Evolutionary conservation across 2,888 invertebrate genomes (phyloP).

Genomic region (Oeneis ivallda): DNA sequence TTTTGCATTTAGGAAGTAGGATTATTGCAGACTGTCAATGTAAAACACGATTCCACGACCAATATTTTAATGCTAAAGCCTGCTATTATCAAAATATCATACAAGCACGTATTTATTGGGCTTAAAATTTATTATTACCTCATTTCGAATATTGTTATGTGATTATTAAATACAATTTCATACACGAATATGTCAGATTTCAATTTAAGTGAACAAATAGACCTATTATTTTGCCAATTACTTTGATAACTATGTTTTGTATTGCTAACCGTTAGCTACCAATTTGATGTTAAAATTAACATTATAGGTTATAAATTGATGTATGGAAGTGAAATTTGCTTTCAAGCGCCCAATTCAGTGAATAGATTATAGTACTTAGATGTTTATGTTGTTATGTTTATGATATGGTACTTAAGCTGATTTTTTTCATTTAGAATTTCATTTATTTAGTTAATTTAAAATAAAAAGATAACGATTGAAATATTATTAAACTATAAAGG

Average conservation of each 20-base stretch:
- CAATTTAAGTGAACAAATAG: constrained; percentile 17
- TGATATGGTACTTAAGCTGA: too few species aligned
- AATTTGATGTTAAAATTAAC: constrained; percentile 5
- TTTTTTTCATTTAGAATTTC: too few species aligned
- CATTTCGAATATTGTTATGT: neutral
- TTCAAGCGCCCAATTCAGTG: neutral
- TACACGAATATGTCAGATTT: constrained; percentile 11
- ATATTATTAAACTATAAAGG: too few species aligned
- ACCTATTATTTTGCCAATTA: constrained; percentile 9
- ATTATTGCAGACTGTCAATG: too few species aligned
- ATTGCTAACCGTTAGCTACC: constrained; percentile 4
- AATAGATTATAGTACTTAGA: too few species aligned
- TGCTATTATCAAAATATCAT: neutral
- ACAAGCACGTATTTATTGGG: neutral
- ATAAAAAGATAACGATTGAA: too few species aligned
- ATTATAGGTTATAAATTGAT: neutral
- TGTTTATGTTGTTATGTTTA: too few species aligned
- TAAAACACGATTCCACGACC: too few species aligned
- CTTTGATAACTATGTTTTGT: constrained; percentile 9
- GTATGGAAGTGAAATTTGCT: neutral
- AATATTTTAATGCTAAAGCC: neutral
- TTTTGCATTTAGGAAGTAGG: too few species aligned
- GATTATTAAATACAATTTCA: constrained; percentile 1
- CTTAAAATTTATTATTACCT: neutral
- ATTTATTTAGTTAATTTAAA: too few species aligned